Evolutionary conservation across 2,113 vertebrate genomes (phyloP).

Genomic region (Gracilinanus agilis): DNA sequence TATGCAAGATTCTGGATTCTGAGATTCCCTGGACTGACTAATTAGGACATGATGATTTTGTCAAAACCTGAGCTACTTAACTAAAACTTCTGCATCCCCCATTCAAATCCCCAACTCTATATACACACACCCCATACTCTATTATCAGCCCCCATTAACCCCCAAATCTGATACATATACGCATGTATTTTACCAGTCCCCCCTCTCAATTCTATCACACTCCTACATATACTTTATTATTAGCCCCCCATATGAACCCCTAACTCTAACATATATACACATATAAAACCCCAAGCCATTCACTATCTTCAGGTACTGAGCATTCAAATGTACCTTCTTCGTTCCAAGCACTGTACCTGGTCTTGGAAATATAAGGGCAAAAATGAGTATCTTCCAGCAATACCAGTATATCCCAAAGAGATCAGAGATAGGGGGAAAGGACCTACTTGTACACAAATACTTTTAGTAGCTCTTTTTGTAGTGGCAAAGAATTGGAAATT

Average conservation of each 20-base stretch:
- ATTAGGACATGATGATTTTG: not conserved
- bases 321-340: not conserved
- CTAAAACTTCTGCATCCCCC: not conserved
- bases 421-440: no score
- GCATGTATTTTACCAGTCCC: not conserved
- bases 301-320: not conserved
- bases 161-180: not conserved
- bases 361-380: not conserved
- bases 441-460: no score
- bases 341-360: not conserved
- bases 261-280: not conserved
- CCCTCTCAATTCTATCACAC: not conserved
- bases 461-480: no score
- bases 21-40: not conserved
- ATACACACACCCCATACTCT: not conserved
- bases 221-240: not conserved
- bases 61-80: not conserved
- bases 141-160: no score
- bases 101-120: not conserved
- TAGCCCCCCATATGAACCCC: not conserved
- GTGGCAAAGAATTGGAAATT: no score
- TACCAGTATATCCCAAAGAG: no score
- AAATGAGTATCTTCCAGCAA: not conserved
- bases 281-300: not conserved
- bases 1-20: not conserved